Percentiles rank a stretch among this genome's conserved stretches.
phyloP scores from a whole-genome alignment of 2,113 vertebrate genomes.

The Atlantisia rogersi region DNA sequence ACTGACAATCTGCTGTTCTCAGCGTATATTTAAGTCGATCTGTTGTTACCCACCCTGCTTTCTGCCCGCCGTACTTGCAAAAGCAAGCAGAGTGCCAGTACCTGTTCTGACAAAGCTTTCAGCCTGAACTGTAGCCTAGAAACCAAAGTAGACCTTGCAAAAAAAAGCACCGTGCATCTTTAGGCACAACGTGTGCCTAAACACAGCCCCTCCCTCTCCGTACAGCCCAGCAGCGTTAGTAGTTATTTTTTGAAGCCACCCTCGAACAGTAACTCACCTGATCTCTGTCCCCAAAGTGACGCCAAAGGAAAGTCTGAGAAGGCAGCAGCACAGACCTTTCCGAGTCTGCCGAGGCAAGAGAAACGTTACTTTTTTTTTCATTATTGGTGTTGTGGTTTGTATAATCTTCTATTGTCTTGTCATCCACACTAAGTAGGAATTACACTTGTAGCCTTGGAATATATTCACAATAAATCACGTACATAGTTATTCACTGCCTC shows the following conservation, averaged over 20 bases:
- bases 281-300: constrained; percentile 71
- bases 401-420: constrained; percentile 67
- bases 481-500: background rate
- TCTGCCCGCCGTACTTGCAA: background rate
- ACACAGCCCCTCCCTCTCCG: background rate
- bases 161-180: background rate
- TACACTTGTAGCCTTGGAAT: background rate
- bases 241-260: constrained; percentile 27
- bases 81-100: background rate
- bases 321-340: constrained; percentile 50
- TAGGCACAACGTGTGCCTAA: background rate
- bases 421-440: constrained; percentile 23
- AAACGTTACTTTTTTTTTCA: constrained; percentile 47
- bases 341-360: constrained; percentile 58
- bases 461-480: constrained; percentile 23
- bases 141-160: background rate
- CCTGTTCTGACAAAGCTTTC: background rate
- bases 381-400: constrained; percentile 56
- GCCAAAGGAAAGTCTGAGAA: constrained; percentile 64
- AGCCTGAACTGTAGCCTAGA: background rate
- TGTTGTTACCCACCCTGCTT: background rate
- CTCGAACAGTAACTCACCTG: constrained; percentile 65
- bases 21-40: background rate
- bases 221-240: constrained; percentile 5
- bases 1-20: background rate